Evolutionary conservation across 1,140 invertebrate genomes (phyloP).

Genomic region (Monomorium pharaonis): DNA sequence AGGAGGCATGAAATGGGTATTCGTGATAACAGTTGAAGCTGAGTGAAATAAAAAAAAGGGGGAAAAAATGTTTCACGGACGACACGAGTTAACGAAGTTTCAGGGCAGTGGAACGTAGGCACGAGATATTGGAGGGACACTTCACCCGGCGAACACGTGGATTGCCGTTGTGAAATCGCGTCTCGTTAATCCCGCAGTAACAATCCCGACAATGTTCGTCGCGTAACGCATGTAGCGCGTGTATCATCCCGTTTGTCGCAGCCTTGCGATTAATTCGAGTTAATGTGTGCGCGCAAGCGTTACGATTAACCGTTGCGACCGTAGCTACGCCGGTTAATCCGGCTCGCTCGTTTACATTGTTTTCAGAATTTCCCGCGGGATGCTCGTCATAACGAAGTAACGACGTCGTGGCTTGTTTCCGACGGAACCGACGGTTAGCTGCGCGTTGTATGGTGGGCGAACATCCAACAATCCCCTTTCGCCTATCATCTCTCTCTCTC

Average conservation of each 20-base stretch:
- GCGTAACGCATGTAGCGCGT: not conserved
- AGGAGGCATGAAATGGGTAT: too few relatives aligned
- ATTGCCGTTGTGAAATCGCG: not conserved
- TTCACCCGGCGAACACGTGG: not conserved
- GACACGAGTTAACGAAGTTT: not conserved
- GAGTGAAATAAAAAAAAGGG: not conserved
- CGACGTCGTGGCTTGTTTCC: slow-evolving; percentile 12
- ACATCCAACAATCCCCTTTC: slow-evolving; percentile 12
- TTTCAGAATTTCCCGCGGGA: slow-evolving; percentile 62
- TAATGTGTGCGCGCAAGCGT: not conserved
- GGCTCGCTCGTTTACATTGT: slow-evolving; percentile 32
- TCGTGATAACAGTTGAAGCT: not conserved
- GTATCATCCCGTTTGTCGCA: not conserved
- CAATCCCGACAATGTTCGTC: not conserved
- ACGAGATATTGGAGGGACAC: not conserved
- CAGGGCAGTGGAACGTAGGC: not conserved
- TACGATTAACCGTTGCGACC: slow-evolving; percentile 4
- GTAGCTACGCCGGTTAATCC: slow-evolving; percentile 19
- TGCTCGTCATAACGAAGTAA: slow-evolving; percentile 48
- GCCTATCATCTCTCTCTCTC: too few relatives aligned
- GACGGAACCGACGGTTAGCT: not conserved
- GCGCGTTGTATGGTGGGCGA: not conserved
- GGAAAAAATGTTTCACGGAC: not conserved
- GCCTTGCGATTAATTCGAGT: slow-evolving; percentile 30
- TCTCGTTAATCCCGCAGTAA: slow-evolving; percentile 28